Conservation (phyloP, 2,113 vertebrate genomes). For the Sminthopsis crassicaudata region DNA sequence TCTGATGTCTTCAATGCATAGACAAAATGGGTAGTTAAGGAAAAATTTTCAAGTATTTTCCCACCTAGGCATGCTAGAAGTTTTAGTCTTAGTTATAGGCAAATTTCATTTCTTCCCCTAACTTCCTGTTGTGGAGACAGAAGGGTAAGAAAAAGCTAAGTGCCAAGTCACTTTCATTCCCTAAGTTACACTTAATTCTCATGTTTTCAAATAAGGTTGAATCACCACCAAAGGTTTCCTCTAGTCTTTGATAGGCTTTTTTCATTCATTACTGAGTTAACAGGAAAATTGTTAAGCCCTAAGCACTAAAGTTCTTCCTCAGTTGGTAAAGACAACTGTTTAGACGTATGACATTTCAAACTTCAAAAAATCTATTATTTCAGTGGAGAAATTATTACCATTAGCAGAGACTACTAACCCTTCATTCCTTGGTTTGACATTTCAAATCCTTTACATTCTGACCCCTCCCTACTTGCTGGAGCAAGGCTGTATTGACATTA, state of each 20-base stretch:
- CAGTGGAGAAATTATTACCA: background rate
- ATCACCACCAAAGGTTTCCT: conserved; percentile 6
- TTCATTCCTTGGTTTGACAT: background rate
- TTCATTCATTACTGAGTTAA: background rate
- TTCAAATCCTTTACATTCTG: background rate
- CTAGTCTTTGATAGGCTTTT: background rate
- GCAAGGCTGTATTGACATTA: background rate
- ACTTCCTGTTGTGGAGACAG: conserved; percentile 20
- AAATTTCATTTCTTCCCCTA: conserved; percentile 14
- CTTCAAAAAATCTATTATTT: background rate
- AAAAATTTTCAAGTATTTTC: conserved; percentile 30
- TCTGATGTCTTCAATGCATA: conserved; percentile 32
- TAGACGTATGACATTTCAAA: background rate
- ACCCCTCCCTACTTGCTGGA: background rate
- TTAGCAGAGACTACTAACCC: background rate
- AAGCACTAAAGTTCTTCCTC: background rate
- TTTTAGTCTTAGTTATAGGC: conserved; percentile 17
- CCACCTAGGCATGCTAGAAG: conserved; percentile 25
- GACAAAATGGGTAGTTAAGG: background rate
- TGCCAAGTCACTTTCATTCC: background rate
- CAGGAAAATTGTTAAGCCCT: background rate
- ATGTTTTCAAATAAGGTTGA: background rate
- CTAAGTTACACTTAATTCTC: background rate
- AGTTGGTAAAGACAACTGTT: conserved; percentile 8
- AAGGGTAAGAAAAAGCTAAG: conserved; percentile 38